Evolutionary conservation across 2,113 vertebrate genomes (phyloP), one percentile per base, ranked within the genome.

Genomic region (Tychaedon coryphoeus): DNA sequence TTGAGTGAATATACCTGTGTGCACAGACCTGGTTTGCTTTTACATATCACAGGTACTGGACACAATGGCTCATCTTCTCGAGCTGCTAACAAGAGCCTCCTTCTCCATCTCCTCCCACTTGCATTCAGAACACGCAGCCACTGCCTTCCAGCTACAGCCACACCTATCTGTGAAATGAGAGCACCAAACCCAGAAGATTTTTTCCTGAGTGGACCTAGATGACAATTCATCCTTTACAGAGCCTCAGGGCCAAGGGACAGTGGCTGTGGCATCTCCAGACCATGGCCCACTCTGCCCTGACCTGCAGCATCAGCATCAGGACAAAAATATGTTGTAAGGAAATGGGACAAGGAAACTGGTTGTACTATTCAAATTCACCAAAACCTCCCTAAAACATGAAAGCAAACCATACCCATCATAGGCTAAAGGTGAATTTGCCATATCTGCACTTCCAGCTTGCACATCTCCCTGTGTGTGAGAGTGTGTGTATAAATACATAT

Each of bases 401-500:
- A 70, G 57, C 15, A 57, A 69, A 38, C 10, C 7, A 31, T 18
- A 23, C 2, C n/a, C 24, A 8, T 23, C 2, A 4, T 7, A 70
- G 54, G 9, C 29, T 75, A 81, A 78, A 33, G 28, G 18, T 76
- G 42, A 16, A 45, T 47, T 91, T 38, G n/a, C 54, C 19, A 2
- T 28, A 43, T 50, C 33, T 79, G 5, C 8, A 5, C 17, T 61
- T 86, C 23, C 23, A 45, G 33, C 43, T 82, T 92, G 45, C 31
- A 53, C 34, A 72, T 72, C 9, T 69, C 17, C 22, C 7, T 65
- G 0, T 72, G 4, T 58, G 1, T 33, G 1, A 11, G 18, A 31
- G 2, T 62, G 2, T 54, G 11, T 13, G 12, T 10, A 23, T 5
- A n/a, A n/a, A n/a, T n/a, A 33, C 33, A 2, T 4, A 8, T 7